Percentiles rank a stretch among this genome's conserved stretches.
These are phyloP conservation scores for Notothenia coriiceps DNA, from an alignment of 2,113 vertebrate species.

Conservation along the genomic window DNA sequence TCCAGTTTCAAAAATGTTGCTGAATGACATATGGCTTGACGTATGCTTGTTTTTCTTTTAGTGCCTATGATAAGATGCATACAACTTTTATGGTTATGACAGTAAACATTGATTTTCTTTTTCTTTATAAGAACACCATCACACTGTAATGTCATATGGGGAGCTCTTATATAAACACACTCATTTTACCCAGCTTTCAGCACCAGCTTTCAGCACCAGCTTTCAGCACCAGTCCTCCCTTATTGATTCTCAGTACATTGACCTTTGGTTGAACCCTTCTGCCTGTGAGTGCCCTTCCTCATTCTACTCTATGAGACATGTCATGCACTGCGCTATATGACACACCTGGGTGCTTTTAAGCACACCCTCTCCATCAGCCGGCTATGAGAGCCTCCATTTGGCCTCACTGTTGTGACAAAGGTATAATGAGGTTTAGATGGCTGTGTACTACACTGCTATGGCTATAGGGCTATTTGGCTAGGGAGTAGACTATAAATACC, in stretches of 20 bases:
- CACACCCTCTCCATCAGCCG: constrained; percentile 81
- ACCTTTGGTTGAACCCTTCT: constrained; percentile 82
- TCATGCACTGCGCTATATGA: constrained; percentile 79
- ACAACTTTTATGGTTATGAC: constrained; percentile 40
- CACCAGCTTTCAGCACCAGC: constrained; percentile 41
- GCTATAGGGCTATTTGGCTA: constrained; percentile 79
- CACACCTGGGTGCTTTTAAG: constrained; percentile 86
- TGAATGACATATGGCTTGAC: constrained; percentile 25
- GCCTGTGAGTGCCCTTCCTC: constrained; percentile 67
- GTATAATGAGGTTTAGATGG: constrained; percentile 87
- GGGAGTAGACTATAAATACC: constrained; percentile 83
- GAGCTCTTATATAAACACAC: constrained; percentile 64
- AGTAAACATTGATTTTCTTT: constrained; percentile 60
- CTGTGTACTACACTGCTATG: constrained; percentile 76
- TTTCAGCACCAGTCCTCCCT: constrained; percentile 60
- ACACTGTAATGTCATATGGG: constrained; percentile 41
- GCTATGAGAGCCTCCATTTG: constrained; percentile 85
- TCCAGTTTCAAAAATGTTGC: constrained; percentile 4
- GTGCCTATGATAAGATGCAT: constrained; percentile 25
- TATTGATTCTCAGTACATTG: constrained; percentile 76
- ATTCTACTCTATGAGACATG: constrained; percentile 71
- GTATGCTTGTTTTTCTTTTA: constrained; percentile 22
- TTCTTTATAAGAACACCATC: constrained; percentile 46
- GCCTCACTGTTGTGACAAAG: constrained; percentile 81
- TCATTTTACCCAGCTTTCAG: constrained; percentile 54